phyloP scores from a whole-genome alignment of 1,140 invertebrate species.

The Leguminivora glycinivorella region DNA sequence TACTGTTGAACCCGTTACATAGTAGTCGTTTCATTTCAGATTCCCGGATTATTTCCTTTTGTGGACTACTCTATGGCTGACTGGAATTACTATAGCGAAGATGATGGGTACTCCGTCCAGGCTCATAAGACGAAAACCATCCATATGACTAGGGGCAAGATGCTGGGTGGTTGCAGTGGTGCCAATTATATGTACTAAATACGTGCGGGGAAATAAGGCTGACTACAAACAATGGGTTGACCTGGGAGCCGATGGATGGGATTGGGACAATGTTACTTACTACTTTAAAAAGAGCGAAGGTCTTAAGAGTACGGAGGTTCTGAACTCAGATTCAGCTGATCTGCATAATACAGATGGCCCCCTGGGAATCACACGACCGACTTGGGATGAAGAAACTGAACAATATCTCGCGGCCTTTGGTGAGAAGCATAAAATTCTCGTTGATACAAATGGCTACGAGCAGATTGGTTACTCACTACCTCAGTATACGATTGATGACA shows the following conservation, averaged over 20 bases:
- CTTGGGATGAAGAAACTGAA: slow-evolving; percentile 84
- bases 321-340: slow-evolving; percentile 66
- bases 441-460: slow-evolving; percentile 88
- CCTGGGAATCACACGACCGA: slow-evolving; percentile 86
- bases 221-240: slow-evolving; percentile 94
- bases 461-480: slow-evolving; percentile 90
- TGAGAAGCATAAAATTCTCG: slow-evolving; percentile 87
- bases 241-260: slow-evolving; percentile 91
- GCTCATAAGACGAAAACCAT: slow-evolving; percentile 31
- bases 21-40: neutral
- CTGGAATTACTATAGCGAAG: slow-evolving; percentile 9
- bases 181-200: slow-evolving; percentile 97
- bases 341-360: slow-evolving; percentile 86
- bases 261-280: slow-evolving; percentile 86
- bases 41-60: neutral
- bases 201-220: slow-evolving; percentile 87
- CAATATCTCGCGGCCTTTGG: slow-evolving; percentile 84
- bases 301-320: slow-evolving; percentile 86
- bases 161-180: slow-evolving; percentile 91
- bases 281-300: slow-evolving; percentile 94
- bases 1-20: neutral
- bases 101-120: neutral
- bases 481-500: slow-evolving; percentile 89
- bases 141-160: slow-evolving; percentile 82
- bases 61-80: slow-evolving; percentile 8